Conservation (phyloP, 1,140 invertebrate genomes). For the Lepidurus packardi region DNA sequence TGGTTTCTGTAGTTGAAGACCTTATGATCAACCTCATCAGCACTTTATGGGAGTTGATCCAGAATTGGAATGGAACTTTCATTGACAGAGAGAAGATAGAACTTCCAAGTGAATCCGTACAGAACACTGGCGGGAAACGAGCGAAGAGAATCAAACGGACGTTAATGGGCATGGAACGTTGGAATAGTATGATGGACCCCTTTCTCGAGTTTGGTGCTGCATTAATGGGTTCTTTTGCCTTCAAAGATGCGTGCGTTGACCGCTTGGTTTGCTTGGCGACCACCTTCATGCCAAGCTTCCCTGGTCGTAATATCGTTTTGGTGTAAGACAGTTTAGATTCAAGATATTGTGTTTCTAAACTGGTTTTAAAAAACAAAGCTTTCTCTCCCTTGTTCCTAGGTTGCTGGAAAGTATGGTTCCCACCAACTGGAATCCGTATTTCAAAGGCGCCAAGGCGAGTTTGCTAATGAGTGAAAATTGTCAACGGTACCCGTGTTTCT, state of each 20-base stretch:
- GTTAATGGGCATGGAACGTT: neutral
- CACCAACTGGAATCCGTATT: neutral
- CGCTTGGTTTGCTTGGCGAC: neutral
- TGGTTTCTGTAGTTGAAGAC: neutral
- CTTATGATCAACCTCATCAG: neutral
- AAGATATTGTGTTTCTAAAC: neutral
- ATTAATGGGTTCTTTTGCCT: neutral
- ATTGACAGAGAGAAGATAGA: neutral
- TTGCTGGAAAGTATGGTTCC: conserved; percentile 3
- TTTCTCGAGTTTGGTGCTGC: neutral
- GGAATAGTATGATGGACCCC: neutral
- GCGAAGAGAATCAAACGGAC: neutral
- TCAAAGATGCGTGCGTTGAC: neutral
- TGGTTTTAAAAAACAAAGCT: neutral
- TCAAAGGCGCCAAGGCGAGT: neutral
- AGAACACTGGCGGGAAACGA: neutral
- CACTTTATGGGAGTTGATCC: neutral
- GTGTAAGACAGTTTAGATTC: neutral
- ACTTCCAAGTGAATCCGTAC: neutral
- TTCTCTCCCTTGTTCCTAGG: neutral
- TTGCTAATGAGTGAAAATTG: conserved; percentile 14
- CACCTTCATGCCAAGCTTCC: neutral
- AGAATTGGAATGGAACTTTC: neutral
- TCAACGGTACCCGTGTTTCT: neutral
- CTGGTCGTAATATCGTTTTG: neutral